These are phyloP conservation scores for Octomys mimax DNA, from an alignment of 2,797 vertebrate species.

Conservation along the genomic window DNA sequence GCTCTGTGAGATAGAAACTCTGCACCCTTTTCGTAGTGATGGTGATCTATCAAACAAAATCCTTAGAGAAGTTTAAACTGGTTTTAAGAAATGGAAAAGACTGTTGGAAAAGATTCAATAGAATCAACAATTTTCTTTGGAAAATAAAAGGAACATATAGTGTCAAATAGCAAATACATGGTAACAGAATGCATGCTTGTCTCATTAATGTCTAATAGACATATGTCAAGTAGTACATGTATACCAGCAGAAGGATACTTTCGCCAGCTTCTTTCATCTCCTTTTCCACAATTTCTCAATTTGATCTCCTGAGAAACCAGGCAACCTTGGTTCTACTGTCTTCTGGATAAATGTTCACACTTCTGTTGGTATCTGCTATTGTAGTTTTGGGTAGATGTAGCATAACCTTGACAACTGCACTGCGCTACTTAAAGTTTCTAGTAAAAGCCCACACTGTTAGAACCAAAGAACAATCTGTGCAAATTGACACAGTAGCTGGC, in stretches of 20 bases:
- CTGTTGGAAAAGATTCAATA: conserved; percentile 95
- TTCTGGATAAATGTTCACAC: conserved; percentile 92
- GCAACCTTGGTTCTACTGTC: conserved; percentile 94
- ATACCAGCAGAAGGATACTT: conserved; percentile 95
- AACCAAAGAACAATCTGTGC: conserved; percentile 97
- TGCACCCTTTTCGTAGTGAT: conserved; percentile 93
- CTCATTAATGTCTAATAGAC: conserved; percentile 95
- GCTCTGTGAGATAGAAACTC: conserved; percentile 95
- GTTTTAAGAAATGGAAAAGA: conserved; percentile 95
- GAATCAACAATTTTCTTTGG: conserved; percentile 93
- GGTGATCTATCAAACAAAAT: conserved; percentile 95
- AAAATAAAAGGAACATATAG: conserved; percentile 94
- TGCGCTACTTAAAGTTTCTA: conserved; percentile 93
- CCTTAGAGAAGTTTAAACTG: conserved; percentile 96
- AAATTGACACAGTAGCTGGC: conserved; percentile 93
- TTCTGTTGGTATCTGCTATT: conserved; percentile 93
- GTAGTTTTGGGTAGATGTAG: conserved; percentile 94
- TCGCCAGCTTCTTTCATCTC: conserved; percentile 95
- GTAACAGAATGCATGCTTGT: conserved; percentile 94
- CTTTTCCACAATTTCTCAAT: conserved; percentile 93
- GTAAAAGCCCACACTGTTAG: conserved; percentile 94
- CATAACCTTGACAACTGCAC: conserved; percentile 93
- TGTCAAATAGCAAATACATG: conserved; percentile 96
- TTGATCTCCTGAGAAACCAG: conserved; percentile 92
- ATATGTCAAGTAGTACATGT: conserved; percentile 96